Percentiles rank a stretch among this genome's conserved stretches.
These are phyloP conservation scores for Anguilla marmorata DNA, from an alignment of 2,797 vertebrate species.

Conservation along the genomic window DNA sequence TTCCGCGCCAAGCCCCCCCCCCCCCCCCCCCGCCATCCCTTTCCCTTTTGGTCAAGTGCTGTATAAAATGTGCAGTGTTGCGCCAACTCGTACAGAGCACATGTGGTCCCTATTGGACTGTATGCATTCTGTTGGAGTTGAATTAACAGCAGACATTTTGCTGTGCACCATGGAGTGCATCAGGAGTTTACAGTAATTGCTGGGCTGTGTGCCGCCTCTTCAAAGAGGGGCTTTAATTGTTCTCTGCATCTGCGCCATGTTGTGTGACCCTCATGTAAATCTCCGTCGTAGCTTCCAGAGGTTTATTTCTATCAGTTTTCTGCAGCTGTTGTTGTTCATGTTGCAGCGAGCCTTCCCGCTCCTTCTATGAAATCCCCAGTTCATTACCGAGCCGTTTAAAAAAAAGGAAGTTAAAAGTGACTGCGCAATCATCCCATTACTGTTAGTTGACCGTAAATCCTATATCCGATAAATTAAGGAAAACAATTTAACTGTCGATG, in stretches of 20 bases:
- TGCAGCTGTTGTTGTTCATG: not conserved
- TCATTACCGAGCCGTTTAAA: conserved; percentile 2
- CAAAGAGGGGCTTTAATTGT: conserved; percentile 34
- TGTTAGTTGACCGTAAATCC: conserved; percentile 23
- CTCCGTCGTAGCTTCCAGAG: not conserved
- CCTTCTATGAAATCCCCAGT: conserved; percentile 9
- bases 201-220: conserved; percentile 28
- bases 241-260: conserved; percentile 20
- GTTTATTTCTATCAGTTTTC: not conserved
- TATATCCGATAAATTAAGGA: conserved; percentile 4
- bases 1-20: too few relatives aligned
- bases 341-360: not conserved
- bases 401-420: conserved; percentile 26
- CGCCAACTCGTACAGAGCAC: too few relatives aligned
- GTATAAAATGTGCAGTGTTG: too few relatives aligned
- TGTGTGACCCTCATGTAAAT: not conserved
- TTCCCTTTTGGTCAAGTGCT: too few relatives aligned
- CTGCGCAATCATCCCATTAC: conserved; percentile 10
- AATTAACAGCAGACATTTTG: too few relatives aligned
- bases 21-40: not conserved
- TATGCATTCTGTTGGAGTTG: too few relatives aligned
- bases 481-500: conserved; percentile 11
- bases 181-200: conserved; percentile 28
- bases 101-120: too few relatives aligned
- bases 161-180: not conserved